Percentiles rank a stretch among this genome's conserved stretches.
These are phyloP conservation scores for Sula dactylatra DNA, from an alignment of 2,113 vertebrate species.

Conservation along the genomic window DNA sequence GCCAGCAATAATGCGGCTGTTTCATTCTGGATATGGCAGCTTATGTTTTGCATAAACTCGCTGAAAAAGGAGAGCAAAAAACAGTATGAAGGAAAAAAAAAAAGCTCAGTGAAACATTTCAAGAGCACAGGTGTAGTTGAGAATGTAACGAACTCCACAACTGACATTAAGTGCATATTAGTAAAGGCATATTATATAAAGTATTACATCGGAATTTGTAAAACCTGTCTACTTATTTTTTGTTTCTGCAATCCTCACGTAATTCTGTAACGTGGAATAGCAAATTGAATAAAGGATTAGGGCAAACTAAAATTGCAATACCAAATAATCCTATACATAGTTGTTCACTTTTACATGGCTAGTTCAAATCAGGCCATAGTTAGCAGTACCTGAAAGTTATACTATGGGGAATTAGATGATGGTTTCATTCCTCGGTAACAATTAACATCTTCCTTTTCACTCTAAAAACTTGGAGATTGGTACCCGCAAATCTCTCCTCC, in stretches of 20 bases:
- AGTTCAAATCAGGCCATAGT: neutral
- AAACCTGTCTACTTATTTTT: neutral
- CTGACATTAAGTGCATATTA: neutral
- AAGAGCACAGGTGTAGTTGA: neutral
- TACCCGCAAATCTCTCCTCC: neutral
- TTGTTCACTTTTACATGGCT: neutral
- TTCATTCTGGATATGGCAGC: neutral
- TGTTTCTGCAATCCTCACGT: neutral
- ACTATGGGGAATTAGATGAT: neutral
- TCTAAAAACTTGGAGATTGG: neutral
- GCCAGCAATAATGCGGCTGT: neutral
- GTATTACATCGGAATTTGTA: neutral
- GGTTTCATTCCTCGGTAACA: neutral
- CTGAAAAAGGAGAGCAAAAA: neutral
- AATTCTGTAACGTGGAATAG: neutral
- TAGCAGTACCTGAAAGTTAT: neutral
- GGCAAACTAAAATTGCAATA: neutral
- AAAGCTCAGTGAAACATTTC: neutral
- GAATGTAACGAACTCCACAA: neutral
- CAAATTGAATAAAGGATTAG: neutral
- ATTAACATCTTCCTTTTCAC: neutral
- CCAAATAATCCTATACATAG: neutral
- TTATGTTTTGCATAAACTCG: neutral
- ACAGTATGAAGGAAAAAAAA: neutral
- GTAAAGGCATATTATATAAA: neutral